A percentile compares a stretch with the other conserved stretches of the same genome.
Conservation (phyloP, 2,113 vertebrate species). For the Eolophus roseicapilla region DNA sequence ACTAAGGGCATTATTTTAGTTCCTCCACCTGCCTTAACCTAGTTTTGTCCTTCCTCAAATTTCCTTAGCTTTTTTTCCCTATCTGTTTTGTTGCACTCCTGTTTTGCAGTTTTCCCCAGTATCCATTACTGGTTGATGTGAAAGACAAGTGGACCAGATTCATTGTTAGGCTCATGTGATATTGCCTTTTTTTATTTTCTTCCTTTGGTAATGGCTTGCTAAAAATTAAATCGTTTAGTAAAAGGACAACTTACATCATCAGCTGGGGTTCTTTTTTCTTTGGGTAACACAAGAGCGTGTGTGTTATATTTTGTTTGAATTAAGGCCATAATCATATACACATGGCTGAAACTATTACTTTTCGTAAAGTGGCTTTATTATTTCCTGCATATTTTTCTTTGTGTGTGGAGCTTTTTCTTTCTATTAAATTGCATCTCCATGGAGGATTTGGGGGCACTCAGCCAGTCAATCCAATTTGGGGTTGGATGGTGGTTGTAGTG, state of each 20-base stretch:
- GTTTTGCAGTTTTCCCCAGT: background rate
- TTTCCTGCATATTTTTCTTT: conserved; percentile 28
- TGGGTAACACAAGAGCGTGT: background rate
- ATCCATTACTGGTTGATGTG: background rate
- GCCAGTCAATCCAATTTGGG: conserved; percentile 59
- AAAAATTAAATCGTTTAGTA: background rate
- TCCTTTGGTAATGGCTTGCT: background rate
- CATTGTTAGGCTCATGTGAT: background rate
- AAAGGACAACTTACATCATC: conserved; percentile 23
- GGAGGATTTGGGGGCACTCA: conserved; percentile 56
- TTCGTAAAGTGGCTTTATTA: conserved; percentile 14
- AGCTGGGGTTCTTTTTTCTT: background rate
- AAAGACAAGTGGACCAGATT: background rate
- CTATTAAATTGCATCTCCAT: conserved; percentile 44
- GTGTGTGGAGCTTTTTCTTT: background rate
- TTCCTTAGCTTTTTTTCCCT: background rate
- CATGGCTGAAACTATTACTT: background rate
- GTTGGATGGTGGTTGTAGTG: background rate
- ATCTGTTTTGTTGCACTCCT: background rate
- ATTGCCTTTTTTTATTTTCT: background rate
- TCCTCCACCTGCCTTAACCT: background rate
- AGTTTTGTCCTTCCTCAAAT: background rate
- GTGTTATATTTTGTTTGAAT: background rate
- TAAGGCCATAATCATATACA: background rate
- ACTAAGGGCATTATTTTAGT: background rate